Evolutionary conservation across 1,140 invertebrate species (phyloP), one percentile per base, ranked within the genome.

Genomic region (Aphelenchoides fujianensis): DNA sequence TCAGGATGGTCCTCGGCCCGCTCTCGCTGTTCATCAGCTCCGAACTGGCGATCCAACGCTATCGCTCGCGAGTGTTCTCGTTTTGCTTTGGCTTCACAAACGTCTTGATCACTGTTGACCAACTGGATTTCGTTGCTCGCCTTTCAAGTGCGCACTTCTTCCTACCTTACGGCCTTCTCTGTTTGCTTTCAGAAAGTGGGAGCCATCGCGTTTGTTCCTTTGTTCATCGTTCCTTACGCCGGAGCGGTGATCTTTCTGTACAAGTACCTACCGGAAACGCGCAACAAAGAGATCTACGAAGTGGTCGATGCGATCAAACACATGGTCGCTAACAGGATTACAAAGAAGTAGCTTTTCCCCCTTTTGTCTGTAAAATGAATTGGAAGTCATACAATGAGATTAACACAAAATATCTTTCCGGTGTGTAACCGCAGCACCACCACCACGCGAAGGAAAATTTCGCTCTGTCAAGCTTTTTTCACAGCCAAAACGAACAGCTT

Each of bases 141-240:
- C 5, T 59, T 59, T n/a, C n/a, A n/a, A n/a, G n/a, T n/a, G n/a
- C n/a, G n/a, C n/a, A n/a, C n/a, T n/a, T n/a, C n/a, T n/a, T n/a
- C n/a, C n/a, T n/a, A n/a, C n/a, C n/a, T n/a, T n/a, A n/a, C n/a
- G n/a, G n/a, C n/a, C n/a, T n/a, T n/a, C n/a, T n/a, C n/a, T n/a
- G n/a, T n/a, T n/a, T n/a, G n/a, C n/a, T n/a, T n/a, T 59, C 5
- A 59, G 19, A 59, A 59, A 59, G 7, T 59, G 28, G 55, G 55
- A 5, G 55, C 55, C 5, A 5, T 59, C 5, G 5, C 55, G 12
- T 59, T 59, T 23, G 34, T 59, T 59, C 55, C 55, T 16, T 32
- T 59, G 12, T 59, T 7, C 34, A 7, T 59, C 5, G 27, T 59
- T 30, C 55, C 55, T 5, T 59, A 7, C 19, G 5, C 34, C 7